Base-by-base conservation (phyloP, 2,888 invertebrate genomes). In the Eupithecia insigniata region DNA sequence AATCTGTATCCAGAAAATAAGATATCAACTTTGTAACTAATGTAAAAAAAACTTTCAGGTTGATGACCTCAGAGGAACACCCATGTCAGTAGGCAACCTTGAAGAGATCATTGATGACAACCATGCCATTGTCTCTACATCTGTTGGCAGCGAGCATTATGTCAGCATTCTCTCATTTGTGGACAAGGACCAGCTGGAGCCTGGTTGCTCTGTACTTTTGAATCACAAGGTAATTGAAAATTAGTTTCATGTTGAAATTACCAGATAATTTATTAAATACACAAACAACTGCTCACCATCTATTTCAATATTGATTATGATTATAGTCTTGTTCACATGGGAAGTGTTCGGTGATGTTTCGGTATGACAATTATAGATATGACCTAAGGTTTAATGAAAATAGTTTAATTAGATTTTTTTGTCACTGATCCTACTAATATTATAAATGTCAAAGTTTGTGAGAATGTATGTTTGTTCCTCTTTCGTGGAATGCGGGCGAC, bases 101-200 rank as follows among this genome's bases (percentile, higher is more conserved):
- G 99, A 99, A 90, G 99, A 99, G 94, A 99, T 99, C 75, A 99
- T 99, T 82, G 99, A 99, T 93, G 99, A 99, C 90, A 99, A 99
- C 91, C 99, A 99, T 93, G 99, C 99, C 5, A 99, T 99, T 89
- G 99, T 99, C 0, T 99, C 99, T 0, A 99, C 99, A 2, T 99
- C 99, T 0, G 99, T 99, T 3, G 99, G 99, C 69, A 99, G 99
- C 83, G 99, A 99, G 90, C 99, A 99, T 91, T 99, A 99, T 90
- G 99, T 99, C 78, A 99, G 98, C 89, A 99, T 99, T 86, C 94
- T 99, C 82, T 99, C 99, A 0, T 99, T 99, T 95, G 99, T 99
- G 36, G 99, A 99, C 92, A 99, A 99, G 89, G 99, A 99, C 90
- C 99, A 99, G 88, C 91, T 99, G 70, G 99, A 99, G 90, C 99